Evolutionary conservation across 2,888 invertebrate genomes (phyloP).

Genomic region (Leucoptera coffeella): DNA sequence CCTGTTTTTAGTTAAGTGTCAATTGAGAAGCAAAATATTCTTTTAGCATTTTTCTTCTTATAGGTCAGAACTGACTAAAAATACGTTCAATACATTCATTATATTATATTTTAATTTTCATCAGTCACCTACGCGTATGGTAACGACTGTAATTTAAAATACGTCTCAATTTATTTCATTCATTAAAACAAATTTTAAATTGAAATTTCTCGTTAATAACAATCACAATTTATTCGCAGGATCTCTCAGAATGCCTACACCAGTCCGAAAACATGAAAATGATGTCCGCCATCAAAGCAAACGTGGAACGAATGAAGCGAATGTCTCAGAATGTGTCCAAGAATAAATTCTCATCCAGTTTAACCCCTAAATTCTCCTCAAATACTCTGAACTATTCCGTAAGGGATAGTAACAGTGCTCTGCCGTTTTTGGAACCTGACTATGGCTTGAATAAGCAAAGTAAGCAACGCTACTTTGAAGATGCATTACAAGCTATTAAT

Average conservation of each 20-base stretch:
- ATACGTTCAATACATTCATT: no score
- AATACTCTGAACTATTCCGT: slow-evolving; percentile 10
- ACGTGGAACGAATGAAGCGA: slow-evolving; percentile 23
- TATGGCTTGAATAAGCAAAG: slow-evolving; percentile 29
- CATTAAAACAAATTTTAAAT: background rate
- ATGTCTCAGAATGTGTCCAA: slow-evolving; percentile 20
- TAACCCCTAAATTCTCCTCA: slow-evolving; percentile 14
- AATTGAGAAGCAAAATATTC: no score
- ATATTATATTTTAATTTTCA: no score
- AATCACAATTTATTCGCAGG: slow-evolving; percentile 19
- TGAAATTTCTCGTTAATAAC: background rate
- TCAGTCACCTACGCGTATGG: no score
- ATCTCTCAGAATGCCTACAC: slow-evolving; percentile 24
- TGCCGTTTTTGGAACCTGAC: slow-evolving; percentile 33
- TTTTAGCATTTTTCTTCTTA: no score
- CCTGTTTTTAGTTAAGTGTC: no score
- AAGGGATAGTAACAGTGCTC: slow-evolving; percentile 11
- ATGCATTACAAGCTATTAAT: slow-evolving; percentile 32
- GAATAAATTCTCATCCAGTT: slow-evolving; percentile 18
- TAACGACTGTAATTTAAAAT: no score
- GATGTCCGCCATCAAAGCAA: slow-evolving; percentile 23
- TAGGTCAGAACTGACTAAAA: no score
- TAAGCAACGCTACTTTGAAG: slow-evolving; percentile 33
- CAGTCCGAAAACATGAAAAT: slow-evolving; percentile 30
- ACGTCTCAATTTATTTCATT: background rate